Base-by-base conservation (phyloP, 2,888 invertebrate genomes). In the Thymelicus lineola region DNA sequence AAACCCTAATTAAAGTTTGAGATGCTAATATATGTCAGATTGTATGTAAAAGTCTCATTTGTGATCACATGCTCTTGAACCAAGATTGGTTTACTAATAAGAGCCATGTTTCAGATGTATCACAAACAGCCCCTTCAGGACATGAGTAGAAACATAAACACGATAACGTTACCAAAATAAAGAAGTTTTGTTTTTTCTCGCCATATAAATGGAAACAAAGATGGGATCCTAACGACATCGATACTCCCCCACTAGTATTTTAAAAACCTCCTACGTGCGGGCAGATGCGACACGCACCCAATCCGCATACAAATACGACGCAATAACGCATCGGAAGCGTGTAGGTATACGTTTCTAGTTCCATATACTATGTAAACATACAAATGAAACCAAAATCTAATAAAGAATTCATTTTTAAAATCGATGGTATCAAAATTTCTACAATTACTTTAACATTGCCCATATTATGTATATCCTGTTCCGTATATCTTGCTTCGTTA, bases 281-380 rank as follows among this genome's bases (percentile, higher is more conserved):
- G 82, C 91, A 92, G 89, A 91, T 91, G 91, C 86, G 88, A 86
- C 85, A 75, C 77, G 77, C 74, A 82, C 89, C 80, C 82, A 84
- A 79, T 78, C 85, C 82, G 91, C 87, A 92, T 92, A 92, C 91
- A 84, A 87, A 92, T 88, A 77, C 76, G 88, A 87, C 83, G 87
- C 87, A 85, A 86, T 86, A 86, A 88, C 86, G 86, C 86, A 86
- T 89, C 88, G 38, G 38, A 60, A 60, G 53, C 53, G 38, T n/a
- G n/a, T 38, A 59, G 17, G 14, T 58, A 2, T 58, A 38, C 38
- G 38, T 10, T 58, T 58, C 28, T 28, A 14, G 48, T 28, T 55
- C 2, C 17, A 55, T 28, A 28, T 12, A 42, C n/a, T 42, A 12
- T 42, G 12, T 7, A 42, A 12, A 42, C 12, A 12, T 42, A 42